A percentile compares a stretch with the other conserved stretches of the same genome.
phyloP scores from a whole-genome alignment of 1,140 invertebrate species.

The Metopolophium dirhodum region DNA sequence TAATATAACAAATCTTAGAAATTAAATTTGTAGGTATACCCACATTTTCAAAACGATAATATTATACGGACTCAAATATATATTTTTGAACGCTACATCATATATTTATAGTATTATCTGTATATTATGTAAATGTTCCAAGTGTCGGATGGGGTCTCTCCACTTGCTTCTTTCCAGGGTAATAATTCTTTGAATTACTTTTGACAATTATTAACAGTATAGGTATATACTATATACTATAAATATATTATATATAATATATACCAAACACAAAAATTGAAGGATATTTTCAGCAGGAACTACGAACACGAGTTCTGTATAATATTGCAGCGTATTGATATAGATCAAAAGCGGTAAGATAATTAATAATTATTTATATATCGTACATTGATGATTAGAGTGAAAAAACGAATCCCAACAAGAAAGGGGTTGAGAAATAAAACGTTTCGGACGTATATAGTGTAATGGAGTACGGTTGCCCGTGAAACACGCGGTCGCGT shows the following conservation, averaged over 20 bases:
- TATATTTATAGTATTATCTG: too few species aligned
- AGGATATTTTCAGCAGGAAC: neutral
- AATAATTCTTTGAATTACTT: neutral
- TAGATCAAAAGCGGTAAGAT: neutral
- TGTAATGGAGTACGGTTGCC: neutral
- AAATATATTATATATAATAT: too few species aligned
- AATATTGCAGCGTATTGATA: too few species aligned
- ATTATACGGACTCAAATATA: neutral
- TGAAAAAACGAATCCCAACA: neutral
- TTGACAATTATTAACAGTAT: neutral
- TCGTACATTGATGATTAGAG: neutral
- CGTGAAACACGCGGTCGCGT: neutral
- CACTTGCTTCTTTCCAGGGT: neutral
- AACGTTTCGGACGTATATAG: neutral
- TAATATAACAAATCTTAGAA: neutral
- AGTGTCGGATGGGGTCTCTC: too few species aligned
- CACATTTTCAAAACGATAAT: neutral
- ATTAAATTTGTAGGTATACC: neutral
- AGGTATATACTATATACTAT: neutral
- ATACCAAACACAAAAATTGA: neutral
- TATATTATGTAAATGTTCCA: neutral
- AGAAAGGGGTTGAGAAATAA: slow-evolving; percentile 1
- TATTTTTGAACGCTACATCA: neutral
- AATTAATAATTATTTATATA: neutral
- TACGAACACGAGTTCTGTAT: too few species aligned